Base-by-base conservation (phyloP, 1,140 invertebrate genomes). In the Nasonia longicornis region DNA sequence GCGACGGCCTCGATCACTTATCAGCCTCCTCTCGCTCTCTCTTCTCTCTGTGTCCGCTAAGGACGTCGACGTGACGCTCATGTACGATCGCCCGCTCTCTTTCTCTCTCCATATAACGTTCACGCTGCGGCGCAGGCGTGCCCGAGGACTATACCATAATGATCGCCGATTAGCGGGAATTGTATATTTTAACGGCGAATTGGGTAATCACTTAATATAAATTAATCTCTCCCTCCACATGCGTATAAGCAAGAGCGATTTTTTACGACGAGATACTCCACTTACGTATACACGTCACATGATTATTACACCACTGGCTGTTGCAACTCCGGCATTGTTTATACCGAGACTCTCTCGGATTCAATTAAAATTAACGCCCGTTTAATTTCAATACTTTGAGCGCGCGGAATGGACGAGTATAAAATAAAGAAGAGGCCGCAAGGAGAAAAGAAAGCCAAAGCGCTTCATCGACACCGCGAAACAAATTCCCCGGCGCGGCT, bases 181-280 rank as follows among this genome's bases (percentile, higher is more conserved):
- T 82, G 67, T 82, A 78, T 82, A 78, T 82, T 78, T 82, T 82
- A 78, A 82, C 81, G 71, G 64, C 52, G 63, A 78, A 82, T 82
- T 71, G 81, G 75, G 69, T 82, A 78, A 82, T 82, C 76, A 78
- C 81, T 78, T 78, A 78, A 74, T 82, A 82, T 82, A 82, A 78
- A 82, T 82, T 82, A 82, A 78, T 82, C 52, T 70, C 45, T 12
- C 67, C 6, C 29, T 4, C 8, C 31, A 35, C 26, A 26, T 26
- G 26, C 26, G 26, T 1, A 26, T 26, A 26, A 26, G 1, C 26
- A 26, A 26, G 26, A 26, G 26, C 29, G 31, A 12, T 69, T 35
- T 79, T 79, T 71, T 71, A 73, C 48, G 70, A 20, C 48, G 16
- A 12, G 48, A 16, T 58, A 4, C 52, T 16, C 16, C 20, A 58